A percentile compares a stretch with the other conserved stretches of the same genome.
Conservation (phyloP, 2,113 vertebrate genomes). For the Phalacrocorax aristotelis region DNA sequence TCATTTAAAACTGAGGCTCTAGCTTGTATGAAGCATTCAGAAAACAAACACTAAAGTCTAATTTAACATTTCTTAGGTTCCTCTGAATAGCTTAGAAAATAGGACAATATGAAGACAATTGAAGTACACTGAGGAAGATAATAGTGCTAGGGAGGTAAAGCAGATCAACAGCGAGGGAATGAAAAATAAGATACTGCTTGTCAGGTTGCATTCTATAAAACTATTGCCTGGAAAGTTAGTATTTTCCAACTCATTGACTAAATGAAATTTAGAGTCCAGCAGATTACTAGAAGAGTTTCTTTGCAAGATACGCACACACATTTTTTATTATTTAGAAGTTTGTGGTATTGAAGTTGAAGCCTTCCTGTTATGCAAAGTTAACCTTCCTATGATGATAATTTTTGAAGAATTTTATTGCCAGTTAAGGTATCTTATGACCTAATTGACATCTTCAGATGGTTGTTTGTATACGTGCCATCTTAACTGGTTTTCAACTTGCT, state of each 20-base stretch:
- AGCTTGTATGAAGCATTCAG: neutral
- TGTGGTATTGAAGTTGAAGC: neutral
- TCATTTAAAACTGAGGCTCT: neutral
- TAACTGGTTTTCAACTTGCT: neutral
- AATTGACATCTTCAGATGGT: neutral
- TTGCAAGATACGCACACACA: neutral
- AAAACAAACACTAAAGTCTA: neutral
- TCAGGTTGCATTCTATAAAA: neutral
- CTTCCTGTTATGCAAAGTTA: neutral
- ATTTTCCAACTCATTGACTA: neutral
- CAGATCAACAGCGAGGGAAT: neutral
- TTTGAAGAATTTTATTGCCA: neutral
- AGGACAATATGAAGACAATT: neutral
- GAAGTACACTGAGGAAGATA: neutral
- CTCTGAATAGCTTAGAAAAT: neutral
- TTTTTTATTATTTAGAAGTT: neutral
- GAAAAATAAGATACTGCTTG: neutral
- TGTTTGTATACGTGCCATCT: neutral
- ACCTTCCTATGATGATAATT: neutral
- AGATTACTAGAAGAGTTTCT: neutral
- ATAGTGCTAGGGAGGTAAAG: neutral
- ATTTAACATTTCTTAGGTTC: neutral
- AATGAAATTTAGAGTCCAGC: neutral
- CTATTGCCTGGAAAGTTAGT: neutral
- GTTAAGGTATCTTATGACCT: neutral